Percentiles rank a stretch among this genome's conserved stretches.
Conservation (phyloP, 2,888 invertebrate species). For the Argynnis bischoffii region DNA sequence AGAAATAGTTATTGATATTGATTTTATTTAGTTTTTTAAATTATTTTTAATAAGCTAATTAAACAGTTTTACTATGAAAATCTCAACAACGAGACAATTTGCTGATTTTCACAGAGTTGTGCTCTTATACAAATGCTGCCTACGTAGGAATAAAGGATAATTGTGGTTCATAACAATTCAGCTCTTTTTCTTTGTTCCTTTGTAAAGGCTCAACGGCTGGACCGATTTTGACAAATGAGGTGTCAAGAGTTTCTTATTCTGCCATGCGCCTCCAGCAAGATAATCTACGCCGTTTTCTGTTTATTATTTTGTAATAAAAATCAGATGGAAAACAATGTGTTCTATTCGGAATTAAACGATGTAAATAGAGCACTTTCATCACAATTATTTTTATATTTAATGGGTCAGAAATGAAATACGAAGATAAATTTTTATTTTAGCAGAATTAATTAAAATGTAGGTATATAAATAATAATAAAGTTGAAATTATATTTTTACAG, state of each 20-base stretch:
- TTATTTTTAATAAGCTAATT: conserved; percentile 15
- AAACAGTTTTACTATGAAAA: conserved; percentile 8
- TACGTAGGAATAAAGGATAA: conserved; percentile 37
- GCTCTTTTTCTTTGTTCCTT: conserved; percentile 40
- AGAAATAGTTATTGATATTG: too few relatives aligned
- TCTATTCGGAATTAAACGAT: conserved; percentile 5
- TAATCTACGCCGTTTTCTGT: conserved; percentile 33
- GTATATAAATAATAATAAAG: too few relatives aligned
- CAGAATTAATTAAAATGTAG: neutral
- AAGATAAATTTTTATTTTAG: neutral
- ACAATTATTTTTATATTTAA: conserved; percentile 6
- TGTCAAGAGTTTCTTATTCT: conserved; percentile 40
- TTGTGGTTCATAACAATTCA: conserved; percentile 39
- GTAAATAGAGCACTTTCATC: conserved; percentile 1
- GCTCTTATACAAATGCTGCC: conserved; percentile 31
- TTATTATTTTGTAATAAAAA: conserved; percentile 35
- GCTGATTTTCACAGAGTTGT: conserved; percentile 17
- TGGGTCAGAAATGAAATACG: neutral
- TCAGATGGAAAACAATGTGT: conserved; percentile 22
- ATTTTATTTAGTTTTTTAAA: too few relatives aligned
- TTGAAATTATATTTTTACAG: too few relatives aligned
- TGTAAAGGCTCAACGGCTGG: conserved; percentile 37
- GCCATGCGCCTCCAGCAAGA: conserved; percentile 35
- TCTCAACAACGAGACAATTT: conserved; percentile 23
- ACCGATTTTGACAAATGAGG: conserved; percentile 41